These are phyloP conservation scores for Pseudorhiza aurosa DNA, from an alignment of 30 jellyfish, hydroid and myxozoan genomes.

Conservation along the genomic window DNA sequence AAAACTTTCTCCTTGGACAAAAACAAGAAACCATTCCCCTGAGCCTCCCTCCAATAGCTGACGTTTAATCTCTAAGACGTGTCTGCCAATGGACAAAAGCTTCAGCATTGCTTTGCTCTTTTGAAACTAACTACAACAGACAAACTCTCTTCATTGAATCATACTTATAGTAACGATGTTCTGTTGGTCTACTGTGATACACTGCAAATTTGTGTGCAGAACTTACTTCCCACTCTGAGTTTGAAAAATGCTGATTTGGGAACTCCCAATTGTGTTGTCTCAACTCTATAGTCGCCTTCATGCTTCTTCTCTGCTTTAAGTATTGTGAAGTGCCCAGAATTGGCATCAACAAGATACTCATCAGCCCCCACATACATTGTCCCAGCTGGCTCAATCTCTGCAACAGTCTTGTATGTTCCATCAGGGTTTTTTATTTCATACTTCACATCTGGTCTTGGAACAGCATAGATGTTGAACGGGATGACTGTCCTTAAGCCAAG, in stretches of 20 bases:
- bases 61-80: no score
- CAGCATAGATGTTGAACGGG: neutral
- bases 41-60: no score
- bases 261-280: constrained; percentile 3
- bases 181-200: no score
- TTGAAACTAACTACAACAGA: no score
- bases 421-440: neutral
- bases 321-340: constrained; percentile 15
- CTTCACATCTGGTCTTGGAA: constrained; percentile 37
- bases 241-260: neutral
- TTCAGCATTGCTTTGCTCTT: no score
- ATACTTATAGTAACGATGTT: no score
- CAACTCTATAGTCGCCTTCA: constrained; percentile 28
- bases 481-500: constrained; percentile 15
- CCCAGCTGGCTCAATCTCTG: neutral
- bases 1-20: no score
- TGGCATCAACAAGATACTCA: neutral
- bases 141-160: no score
- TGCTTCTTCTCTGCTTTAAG: neutral
- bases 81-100: no score
- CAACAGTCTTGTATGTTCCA: constrained; percentile 15
- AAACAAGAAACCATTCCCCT: no score
- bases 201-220: neutral
- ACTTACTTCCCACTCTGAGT: constrained; percentile 30
- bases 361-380: neutral